phyloP scores from a whole-genome alignment of 1,140 invertebrate species.

The Trachymyrmex septentrionalis region DNA sequence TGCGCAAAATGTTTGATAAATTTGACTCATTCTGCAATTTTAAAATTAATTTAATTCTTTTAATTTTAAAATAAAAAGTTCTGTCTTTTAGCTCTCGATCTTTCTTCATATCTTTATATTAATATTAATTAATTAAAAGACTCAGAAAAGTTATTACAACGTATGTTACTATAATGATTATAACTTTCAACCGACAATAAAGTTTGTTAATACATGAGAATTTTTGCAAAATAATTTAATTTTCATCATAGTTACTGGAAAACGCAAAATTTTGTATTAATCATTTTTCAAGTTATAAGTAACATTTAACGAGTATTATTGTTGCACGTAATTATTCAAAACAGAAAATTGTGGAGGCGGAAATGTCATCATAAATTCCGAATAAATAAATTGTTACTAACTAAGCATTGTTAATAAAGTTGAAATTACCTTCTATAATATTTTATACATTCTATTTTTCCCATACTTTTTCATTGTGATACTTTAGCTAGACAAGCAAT shows the following conservation, averaged over 20 bases:
- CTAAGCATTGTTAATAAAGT: background rate
- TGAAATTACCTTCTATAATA: background rate
- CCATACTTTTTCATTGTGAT: too few species aligned
- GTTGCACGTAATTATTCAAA: background rate
- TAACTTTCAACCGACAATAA: background rate
- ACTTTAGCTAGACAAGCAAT: too few species aligned
- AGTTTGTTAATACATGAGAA: background rate
- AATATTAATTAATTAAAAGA: background rate
- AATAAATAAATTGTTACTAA: conserved; percentile 1
- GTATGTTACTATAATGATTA: background rate
- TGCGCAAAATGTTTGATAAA: background rate
- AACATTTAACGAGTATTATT: background rate
- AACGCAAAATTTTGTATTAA: background rate
- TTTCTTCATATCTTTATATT: background rate
- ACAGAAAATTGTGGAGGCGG: background rate
- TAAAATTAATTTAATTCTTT: too few species aligned
- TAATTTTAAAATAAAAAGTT: background rate
- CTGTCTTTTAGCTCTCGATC: background rate
- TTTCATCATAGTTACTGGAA: background rate
- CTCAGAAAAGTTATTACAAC: background rate
- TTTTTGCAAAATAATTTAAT: background rate
- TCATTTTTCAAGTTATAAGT: background rate
- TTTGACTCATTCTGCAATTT: background rate
- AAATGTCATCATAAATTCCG: background rate
- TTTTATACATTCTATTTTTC: too few species aligned